Base-by-base conservation (phyloP, 1,140 invertebrate genomes). In the Olivierus martensii region DNA sequence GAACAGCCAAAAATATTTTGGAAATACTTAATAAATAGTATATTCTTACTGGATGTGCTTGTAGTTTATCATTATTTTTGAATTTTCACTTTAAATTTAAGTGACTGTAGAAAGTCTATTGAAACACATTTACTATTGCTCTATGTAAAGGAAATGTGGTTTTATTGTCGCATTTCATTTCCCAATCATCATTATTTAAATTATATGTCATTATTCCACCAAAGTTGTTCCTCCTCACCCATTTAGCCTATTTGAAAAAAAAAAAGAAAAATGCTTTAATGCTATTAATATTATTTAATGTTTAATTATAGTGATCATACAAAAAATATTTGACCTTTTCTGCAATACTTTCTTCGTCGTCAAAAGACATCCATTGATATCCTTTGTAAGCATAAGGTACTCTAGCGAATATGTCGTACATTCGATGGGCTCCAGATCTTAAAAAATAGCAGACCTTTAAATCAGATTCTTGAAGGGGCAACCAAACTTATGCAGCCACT, bases 351-450 rank as follows among this genome's bases (percentile, higher is more conserved):
- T 73, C 63, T 4, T 74, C 69, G 64, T 88, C 78, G 57, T 95
- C 91, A 65, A 81, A 95, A 0, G 89, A 89, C 41, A 93, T 77
- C 91, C 91, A 96, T 63, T 93, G 83, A 3, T 72, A 69, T 28
- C 74, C 71, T 43, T 75, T 75, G 48, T 78, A 81, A 5, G 83
- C 73, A 71, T 87, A 95, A 2, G 89, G 87, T 15, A 86, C 86
- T 57, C 74, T 73, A 14, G 79, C 79, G 14, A 81, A 74, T 9
- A 74, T 62, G 58, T 89, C 81, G 62, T 79, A 82, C 14, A 75
- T 67, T 39, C 49, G 44, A 1, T 17, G 56, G 3, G 60, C 59
- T 34, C 59, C 62, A 19, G 36, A 14, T 36, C 47, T 50, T 12
- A 66, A 36, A 22, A 65, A 56, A 35, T 39, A 9, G 38, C 60